Conservation (phyloP, 2,113 vertebrate genomes). For the Haliaeetus leucogaster region DNA sequence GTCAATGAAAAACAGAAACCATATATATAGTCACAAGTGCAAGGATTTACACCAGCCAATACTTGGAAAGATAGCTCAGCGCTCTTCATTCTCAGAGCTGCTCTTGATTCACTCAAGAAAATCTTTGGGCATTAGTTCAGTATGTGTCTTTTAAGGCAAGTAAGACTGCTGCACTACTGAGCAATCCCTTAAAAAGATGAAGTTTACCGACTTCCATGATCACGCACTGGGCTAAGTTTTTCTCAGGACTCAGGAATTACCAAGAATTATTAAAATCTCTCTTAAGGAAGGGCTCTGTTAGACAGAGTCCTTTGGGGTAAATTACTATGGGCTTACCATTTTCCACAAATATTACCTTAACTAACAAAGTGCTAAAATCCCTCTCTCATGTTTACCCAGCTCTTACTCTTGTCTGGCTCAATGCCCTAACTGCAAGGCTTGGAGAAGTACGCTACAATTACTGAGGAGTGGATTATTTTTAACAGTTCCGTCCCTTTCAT, state of each 20-base stretch:
- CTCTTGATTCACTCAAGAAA: not conserved
- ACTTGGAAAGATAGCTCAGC: fast-evolving
- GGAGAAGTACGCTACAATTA: not conserved
- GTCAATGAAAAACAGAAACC: not conserved
- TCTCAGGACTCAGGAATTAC: not conserved
- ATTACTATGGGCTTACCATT: not conserved
- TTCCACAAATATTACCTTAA: not conserved
- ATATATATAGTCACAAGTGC: not conserved
- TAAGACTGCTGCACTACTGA: not conserved
- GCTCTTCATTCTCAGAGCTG: not conserved
- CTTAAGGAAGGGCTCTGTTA: not conserved
- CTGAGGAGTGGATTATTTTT: slow-evolving; percentile 16
- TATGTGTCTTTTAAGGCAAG: not conserved
- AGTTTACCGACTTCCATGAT: not conserved
- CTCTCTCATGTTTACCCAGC: not conserved
- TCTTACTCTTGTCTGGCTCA: not conserved
- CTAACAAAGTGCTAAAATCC: not conserved
- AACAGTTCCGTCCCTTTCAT: slow-evolving; percentile 23
- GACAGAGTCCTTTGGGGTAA: not conserved
- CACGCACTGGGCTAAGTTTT: not conserved
- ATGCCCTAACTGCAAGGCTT: not conserved
- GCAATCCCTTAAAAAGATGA: not conserved
- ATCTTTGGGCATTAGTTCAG: not conserved
- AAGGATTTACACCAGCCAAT: not conserved
- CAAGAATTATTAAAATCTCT: not conserved